phyloP scores from a whole-genome alignment of 2,113 vertebrate species.

The Eretmochelys imbricata region DNA sequence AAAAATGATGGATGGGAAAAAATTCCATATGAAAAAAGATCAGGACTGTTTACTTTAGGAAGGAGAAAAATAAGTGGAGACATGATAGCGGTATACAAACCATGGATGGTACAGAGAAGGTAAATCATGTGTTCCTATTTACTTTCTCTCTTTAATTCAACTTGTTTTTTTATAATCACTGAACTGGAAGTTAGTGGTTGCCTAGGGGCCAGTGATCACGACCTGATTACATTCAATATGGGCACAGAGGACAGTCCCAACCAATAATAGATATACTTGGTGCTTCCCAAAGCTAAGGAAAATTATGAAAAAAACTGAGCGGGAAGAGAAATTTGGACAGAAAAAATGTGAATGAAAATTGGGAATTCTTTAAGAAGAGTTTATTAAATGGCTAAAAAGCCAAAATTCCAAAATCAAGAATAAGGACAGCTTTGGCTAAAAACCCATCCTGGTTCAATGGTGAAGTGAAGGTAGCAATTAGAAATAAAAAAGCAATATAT shows the following conservation, averaged over 20 bases:
- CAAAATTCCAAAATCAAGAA: background rate
- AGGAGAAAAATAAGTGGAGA: background rate
- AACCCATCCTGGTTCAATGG: slow-evolving; percentile 2
- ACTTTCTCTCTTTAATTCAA: background rate
- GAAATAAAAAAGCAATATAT: slow-evolving; percentile 43
- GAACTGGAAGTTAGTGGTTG: slow-evolving; percentile 30
- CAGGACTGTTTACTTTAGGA: background rate
- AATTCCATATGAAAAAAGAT: background rate
- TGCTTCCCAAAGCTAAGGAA: background rate
- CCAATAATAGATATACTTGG: background rate
- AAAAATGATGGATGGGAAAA: background rate
- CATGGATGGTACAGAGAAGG: background rate
- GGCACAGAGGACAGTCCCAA: background rate
- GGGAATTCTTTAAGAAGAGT: background rate
- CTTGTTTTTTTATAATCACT: slow-evolving; percentile 17
- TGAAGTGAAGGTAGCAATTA: slow-evolving; percentile 42
- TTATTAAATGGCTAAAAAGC: slow-evolving; percentile 30
- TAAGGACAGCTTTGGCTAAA: background rate
- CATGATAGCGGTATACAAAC: background rate
- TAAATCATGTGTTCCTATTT: slow-evolving; percentile 4
- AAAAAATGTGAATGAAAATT: background rate
- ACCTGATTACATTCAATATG: slow-evolving; percentile 22
- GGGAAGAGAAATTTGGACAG: background rate
- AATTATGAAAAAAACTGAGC: background rate
- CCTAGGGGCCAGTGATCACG: background rate